Conservation (phyloP, 2,888 invertebrate species). For the Mythimna ferrago region DNA sequence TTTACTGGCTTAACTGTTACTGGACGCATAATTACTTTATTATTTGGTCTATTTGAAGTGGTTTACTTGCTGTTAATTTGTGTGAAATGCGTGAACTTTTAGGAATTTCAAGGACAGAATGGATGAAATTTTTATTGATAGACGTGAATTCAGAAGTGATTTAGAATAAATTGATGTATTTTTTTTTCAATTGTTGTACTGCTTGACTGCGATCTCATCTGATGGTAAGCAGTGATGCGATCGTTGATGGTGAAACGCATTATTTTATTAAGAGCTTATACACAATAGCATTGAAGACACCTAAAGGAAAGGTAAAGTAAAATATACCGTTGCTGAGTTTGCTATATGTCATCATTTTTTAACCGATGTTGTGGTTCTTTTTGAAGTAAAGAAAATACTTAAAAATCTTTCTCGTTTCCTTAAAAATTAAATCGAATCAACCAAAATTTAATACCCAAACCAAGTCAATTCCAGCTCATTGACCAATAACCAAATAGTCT, state of each 20-base stretch:
- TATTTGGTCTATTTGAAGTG: slow-evolving; percentile 15
- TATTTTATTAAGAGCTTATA: no score
- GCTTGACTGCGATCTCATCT: no score
- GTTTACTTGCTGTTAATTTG: slow-evolving; percentile 15
- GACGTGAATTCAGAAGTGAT: not conserved
- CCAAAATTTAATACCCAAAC: not conserved
- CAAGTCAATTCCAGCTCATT: slow-evolving; percentile 25
- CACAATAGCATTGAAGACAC: no score
- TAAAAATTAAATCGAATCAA: not conserved
- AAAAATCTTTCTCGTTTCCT: not conserved
- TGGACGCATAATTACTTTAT: slow-evolving; percentile 33
- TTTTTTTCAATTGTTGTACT: no score
- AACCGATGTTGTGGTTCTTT: no score
- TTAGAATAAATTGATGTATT: not conserved
- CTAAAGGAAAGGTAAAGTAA: no score
- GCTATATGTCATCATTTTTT: no score
- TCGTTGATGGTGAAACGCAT: no score
- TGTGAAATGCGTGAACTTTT: slow-evolving; percentile 7
- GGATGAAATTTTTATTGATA: not conserved
- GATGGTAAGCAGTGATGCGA: not conserved
- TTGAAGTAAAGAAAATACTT: no score
- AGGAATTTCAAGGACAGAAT: not conserved
- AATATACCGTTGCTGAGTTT: no score
- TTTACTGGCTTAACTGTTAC: slow-evolving; percentile 38
- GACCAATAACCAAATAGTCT: slow-evolving; percentile 11